Evolutionary conservation across 2,888 invertebrate species (phyloP), one percentile per base, ranked within the genome.

Genomic region (Chrysolina haemoptera): DNA sequence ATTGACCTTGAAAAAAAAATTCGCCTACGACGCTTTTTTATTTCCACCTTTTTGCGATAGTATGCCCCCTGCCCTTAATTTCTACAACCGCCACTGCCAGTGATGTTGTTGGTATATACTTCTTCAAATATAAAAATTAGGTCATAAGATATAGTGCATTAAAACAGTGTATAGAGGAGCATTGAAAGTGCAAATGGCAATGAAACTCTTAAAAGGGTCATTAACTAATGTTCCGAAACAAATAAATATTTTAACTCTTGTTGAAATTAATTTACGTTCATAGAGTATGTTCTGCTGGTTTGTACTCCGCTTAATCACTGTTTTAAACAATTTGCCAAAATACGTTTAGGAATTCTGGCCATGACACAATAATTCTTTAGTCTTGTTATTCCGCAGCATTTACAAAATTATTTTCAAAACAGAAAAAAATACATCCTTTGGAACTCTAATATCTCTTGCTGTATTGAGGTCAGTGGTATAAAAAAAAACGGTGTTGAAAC

Each of bases 331-430:
- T 70, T 70, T 70, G 70, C 46, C 64, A 70, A 65, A 70, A 48
- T 64, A 64, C 55, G 16, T 65, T 22, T 65, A 20, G 62, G 59
- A 27, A 63, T 41, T 53, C n/a, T 55, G 70, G 55, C 70, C 70
- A n/a, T 70, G 70, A 70, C 70, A 70, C 70, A 65, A 65, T 70
- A 70, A 70, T 43, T 43, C 20, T 62, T 40, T 70, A 63, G 53
- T 62, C 40, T 20, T 53, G 59, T 27, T 59, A 59, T 59, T 35
- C 59, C 35, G 59, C 27, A 59, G 35, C 41, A 48, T 50, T 55
- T 55, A 68, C 50, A 68, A 68, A 22, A 55, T 53, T 35, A 68
- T 48, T 68, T 68, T 18, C 35, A 35, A 41, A 48, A 66, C 6
- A 3, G 20, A 14, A 27, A 9, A 46, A 53, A 53, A 53, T 20